phyloP scores from a whole-genome alignment of 2,113 vertebrate genomes.

The Tachuris rubrigastra region DNA sequence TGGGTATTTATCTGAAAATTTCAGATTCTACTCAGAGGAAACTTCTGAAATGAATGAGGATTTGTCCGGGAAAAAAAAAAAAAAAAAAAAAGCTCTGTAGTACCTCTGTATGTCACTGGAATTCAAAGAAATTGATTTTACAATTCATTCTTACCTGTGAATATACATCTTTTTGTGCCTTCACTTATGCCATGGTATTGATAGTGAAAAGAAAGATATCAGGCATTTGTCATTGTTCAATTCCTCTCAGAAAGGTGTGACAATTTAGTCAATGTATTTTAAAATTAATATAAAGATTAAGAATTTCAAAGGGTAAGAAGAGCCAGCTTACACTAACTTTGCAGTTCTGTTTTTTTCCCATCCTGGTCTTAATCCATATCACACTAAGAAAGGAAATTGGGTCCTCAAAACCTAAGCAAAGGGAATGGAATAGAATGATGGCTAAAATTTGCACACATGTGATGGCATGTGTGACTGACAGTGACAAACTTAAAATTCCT shows the following conservation, averaged over 20 bases:
- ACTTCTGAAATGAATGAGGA: background rate
- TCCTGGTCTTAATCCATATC: background rate
- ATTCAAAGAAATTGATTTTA: background rate
- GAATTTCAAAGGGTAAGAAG: background rate
- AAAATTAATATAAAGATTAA: background rate
- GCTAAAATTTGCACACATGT: background rate
- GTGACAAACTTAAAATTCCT: background rate
- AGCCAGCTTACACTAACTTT: background rate
- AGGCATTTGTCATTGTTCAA: background rate
- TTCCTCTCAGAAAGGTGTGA: background rate
- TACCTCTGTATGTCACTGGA: background rate
- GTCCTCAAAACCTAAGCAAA: background rate
- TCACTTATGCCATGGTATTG: fast-evolving
- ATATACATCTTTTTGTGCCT: background rate
- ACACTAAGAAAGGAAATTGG: background rate
- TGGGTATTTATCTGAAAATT: background rate
- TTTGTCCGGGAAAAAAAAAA: background rate
- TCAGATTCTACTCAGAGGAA: background rate
- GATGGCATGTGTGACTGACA: background rate
- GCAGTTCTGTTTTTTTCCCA: background rate
- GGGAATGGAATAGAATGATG: background rate
- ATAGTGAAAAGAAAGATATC: background rate
- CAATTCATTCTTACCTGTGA: background rate
- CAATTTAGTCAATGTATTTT: background rate
- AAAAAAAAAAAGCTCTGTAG: background rate